Percentiles rank a stretch among this genome's conserved stretches.
Evolutionary conservation across 2,113 vertebrate genomes (phyloP).

Genomic region (Python bivittatus): DNA sequence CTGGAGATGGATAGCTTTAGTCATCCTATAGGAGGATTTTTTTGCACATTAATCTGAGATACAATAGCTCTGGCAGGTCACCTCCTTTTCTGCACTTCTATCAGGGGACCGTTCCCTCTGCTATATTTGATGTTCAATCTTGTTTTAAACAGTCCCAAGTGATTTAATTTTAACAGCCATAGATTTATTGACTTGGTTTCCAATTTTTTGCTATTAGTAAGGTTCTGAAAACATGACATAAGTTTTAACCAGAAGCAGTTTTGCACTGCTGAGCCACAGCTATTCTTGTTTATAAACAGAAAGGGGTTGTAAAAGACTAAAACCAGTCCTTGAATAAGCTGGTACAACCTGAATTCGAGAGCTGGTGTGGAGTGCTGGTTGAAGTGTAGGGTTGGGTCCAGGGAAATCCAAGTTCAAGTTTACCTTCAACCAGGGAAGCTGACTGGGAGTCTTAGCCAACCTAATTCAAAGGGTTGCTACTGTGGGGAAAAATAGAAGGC

Average conservation of each 20-base stretch:
- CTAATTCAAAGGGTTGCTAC: not conserved
- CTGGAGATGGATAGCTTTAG: not conserved
- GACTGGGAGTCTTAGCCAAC: not conserved
- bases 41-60: not conserved
- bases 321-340: not conserved
- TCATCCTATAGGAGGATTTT: not conserved
- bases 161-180: not conserved
- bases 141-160: not conserved
- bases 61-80: not conserved
- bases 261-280: not conserved
- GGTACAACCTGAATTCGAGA: not conserved
- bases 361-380: not conserved
- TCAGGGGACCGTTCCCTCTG: not conserved
- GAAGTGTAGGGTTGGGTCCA: not conserved
- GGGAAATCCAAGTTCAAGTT: not conserved
- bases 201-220: constrained; percentile 2
- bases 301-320: not conserved
- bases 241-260: not conserved
- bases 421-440: not conserved
- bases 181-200: not conserved
- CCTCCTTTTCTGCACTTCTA: not conserved
- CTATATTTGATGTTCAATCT: not conserved
- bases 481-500: not conserved
- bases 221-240: not conserved
- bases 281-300: not conserved